Evolutionary conservation across 2,113 vertebrate species (phyloP).

Genomic region (Corydoras sp.): DNA sequence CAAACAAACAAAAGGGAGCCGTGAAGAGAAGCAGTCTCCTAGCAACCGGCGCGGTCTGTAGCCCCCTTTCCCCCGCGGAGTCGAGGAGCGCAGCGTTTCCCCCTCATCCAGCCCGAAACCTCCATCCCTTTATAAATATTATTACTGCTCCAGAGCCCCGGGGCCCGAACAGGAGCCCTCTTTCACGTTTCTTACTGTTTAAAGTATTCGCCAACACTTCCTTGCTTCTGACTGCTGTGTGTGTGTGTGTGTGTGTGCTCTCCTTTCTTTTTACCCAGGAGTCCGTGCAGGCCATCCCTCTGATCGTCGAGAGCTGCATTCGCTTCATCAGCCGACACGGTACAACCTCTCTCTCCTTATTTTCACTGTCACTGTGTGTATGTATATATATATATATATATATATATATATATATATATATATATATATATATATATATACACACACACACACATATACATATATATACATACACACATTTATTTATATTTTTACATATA

Average conservation of each 20-base stretch:
- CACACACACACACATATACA: no score
- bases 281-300: constrained; percentile 82
- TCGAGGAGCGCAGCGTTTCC: constrained; percentile 13
- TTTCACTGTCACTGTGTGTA: no score
- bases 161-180: constrained; percentile 22
- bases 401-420: no score
- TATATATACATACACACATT: no score
- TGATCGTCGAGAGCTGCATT: constrained; percentile 97
- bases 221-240: background rate
- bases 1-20: constrained; percentile 45
- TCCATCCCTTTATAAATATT: constrained; percentile 40
- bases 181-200: constrained; percentile 24
- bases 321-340: constrained; percentile 95
- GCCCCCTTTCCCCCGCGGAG: constrained; percentile 27
- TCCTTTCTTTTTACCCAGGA: constrained; percentile 65
- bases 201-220: background rate
- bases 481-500: no score
- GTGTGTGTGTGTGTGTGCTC: background rate
- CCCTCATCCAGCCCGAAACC: constrained; percentile 22
- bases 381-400: no score
- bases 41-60: constrained; percentile 43
- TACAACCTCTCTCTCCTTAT: constrained; percentile 57
- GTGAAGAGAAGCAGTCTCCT: constrained; percentile 38
- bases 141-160: constrained; percentile 11
- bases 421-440: no score